A percentile compares a stretch with the other conserved stretches of the same genome.
Conservation (phyloP, 2,888 invertebrate genomes). For the Cephus rjabovi region DNA sequence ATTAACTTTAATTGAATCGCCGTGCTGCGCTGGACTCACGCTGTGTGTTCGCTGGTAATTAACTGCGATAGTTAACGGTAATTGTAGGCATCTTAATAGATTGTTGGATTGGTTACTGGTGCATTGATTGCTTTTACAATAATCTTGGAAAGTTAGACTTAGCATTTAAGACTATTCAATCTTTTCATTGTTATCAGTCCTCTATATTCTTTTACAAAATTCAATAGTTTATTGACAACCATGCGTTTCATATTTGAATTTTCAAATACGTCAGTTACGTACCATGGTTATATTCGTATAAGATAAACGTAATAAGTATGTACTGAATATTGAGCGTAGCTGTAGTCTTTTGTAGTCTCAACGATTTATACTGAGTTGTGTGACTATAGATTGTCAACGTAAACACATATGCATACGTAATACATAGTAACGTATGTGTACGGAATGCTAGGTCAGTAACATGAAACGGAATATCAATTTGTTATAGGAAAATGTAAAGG, state of each 20-base stretch:
- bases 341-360: too few relatives aligned
- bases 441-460: too few relatives aligned
- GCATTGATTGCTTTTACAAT: not conserved
- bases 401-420: too few relatives aligned
- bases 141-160: not conserved
- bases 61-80: not conserved
- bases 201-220: not conserved
- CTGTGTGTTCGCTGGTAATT: not conserved
- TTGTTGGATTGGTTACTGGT: not conserved
- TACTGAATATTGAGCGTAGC: too few relatives aligned
- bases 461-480: too few relatives aligned
- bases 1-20: not conserved
- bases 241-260: too few relatives aligned
- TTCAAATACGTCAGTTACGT: too few relatives aligned
- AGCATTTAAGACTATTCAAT: not conserved
- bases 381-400: too few relatives aligned
- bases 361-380: too few relatives aligned
- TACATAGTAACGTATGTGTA: too few relatives aligned
- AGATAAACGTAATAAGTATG: too few relatives aligned
- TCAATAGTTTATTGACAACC: not conserved
- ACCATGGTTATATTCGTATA: not conserved
- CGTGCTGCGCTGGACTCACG: not conserved
- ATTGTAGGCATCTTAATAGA: not conserved
- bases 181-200: not conserved
- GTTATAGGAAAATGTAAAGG: too few relatives aligned